phyloP scores from a whole-genome alignment of 2,888 invertebrate genomes.

The Sphaerophoria rueppellii region DNA sequence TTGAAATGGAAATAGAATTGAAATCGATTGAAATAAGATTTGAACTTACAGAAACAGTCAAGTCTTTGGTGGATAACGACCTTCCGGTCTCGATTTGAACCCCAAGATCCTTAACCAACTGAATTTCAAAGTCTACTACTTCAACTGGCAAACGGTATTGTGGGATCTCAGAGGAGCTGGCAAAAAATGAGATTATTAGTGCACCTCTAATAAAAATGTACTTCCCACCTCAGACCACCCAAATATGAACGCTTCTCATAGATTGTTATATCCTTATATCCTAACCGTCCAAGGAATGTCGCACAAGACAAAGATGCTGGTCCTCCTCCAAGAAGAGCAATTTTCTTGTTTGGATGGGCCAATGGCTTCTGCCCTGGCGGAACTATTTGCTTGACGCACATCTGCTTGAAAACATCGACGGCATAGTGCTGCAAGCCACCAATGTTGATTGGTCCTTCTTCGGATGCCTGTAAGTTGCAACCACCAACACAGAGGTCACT shows the following conservation, averaged over 20 bases:
- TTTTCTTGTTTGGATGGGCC: slow-evolving; percentile 83
- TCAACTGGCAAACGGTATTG: slow-evolving; percentile 97
- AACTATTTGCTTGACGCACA: slow-evolving; percentile 94
- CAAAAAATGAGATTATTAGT: neutral
- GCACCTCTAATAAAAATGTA: neutral
- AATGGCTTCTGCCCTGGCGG: slow-evolving; percentile 87
- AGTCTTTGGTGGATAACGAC: slow-evolving; percentile 87
- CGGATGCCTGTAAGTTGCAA: slow-evolving; percentile 97
- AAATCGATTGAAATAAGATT: neutral
- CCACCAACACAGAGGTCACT: slow-evolving; percentile 99
- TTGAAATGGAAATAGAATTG: neutral
- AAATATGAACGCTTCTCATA: slow-evolving; percentile 94
- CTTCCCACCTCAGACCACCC: slow-evolving; percentile 92
- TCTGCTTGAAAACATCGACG: slow-evolving; percentile 96
- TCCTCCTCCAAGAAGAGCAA: slow-evolving; percentile 96
- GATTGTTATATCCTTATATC: slow-evolving; percentile 94
- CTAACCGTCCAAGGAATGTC: slow-evolving; percentile 95
- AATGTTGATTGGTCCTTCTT: slow-evolving; percentile 99
- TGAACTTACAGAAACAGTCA: slow-evolving; percentile 86
- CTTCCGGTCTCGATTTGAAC: slow-evolving; percentile 92
- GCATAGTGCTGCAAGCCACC: slow-evolving; percentile 99
- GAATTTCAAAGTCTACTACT: slow-evolving; percentile 96
- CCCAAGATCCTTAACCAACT: slow-evolving; percentile 95
- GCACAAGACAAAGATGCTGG: slow-evolving; percentile 98
- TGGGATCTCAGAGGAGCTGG: slow-evolving; percentile 96